Base-by-base conservation (phyloP, 2,888 invertebrate genomes). In the Spicauda simplicius region DNA sequence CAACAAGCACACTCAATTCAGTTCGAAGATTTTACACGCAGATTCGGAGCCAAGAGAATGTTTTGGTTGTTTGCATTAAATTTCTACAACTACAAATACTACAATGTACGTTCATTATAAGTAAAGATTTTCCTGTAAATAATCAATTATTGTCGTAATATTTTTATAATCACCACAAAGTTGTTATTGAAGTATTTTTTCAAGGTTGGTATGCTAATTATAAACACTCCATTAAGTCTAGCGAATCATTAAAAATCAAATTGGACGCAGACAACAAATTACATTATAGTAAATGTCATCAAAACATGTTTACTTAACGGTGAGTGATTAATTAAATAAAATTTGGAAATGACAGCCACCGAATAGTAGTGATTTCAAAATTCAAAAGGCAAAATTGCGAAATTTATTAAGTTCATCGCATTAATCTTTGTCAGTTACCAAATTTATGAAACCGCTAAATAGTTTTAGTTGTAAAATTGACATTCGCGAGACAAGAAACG, bases 11-110 rank as follows among this genome's bases (percentile, higher is more conserved):
- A 25, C 53, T 54, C 30, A 65, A 59, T 54, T 65, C 45, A 52
- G 58, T 64, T 64, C 25, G 45, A 65, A 66, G 66, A 66, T 60
- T 55, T 60, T 66, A 65, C 53, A 30, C 25, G 65, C 30, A 54
- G 60, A 66, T 66, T 60, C n/a, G n/a, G 20, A 48, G 72, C 67
- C 54, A 54, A 58, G 61, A 59, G 57, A 69, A 61, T 64, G 69
- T 54, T 69, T 67, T 52, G 48, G 25, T 66, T 11, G 25, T 48
- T n/a, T 37, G 50, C 18, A 18, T 8, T 10, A 10, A 18, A n/a
- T 7, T 4, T 41, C 41, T 45, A 18, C n/a, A 18, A n/a, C n/a
- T 48, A 48, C 4, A 48, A 12, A 12, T n/a, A n/a, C n/a, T n/a
- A n/a, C n/a, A 37, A 37, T 37, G 12, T 37, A 33, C 10, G 37